phyloP scores from a whole-genome alignment of 2,797 vertebrate species.

The Craterocephalus amniculus region DNA sequence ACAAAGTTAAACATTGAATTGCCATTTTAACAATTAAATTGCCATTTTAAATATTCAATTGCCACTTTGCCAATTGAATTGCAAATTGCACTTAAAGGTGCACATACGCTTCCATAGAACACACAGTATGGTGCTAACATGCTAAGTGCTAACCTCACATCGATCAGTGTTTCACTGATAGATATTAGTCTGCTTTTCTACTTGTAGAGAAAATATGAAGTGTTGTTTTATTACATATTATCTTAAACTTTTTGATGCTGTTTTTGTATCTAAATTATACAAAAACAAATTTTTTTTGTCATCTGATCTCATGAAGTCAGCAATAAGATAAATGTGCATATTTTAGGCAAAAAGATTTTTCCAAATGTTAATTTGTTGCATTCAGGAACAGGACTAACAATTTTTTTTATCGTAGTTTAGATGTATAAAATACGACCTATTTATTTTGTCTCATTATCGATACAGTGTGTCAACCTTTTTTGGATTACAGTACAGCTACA shows the following conservation, averaged over 20 bases:
- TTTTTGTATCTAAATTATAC: conserved; percentile 19
- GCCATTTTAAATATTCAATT: too few species aligned
- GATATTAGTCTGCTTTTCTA: conserved; percentile 16
- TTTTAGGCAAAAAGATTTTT: not conserved
- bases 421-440: not conserved
- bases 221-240: not conserved
- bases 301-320: not conserved
- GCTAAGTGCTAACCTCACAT: conserved; percentile 45
- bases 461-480: not conserved
- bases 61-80: too few species aligned
- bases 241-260: conserved; percentile 34
- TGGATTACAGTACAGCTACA: not conserved
- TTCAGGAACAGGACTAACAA: not conserved
- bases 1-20: too few species aligned
- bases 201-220: not conserved
- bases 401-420: fast-evolving
- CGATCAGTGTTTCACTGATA: conserved; percentile 37
- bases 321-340: not conserved
- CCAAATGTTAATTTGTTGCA: not conserved
- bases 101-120: too few species aligned
- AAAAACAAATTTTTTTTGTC: not conserved
- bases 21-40: too few species aligned
- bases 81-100: too few species aligned
- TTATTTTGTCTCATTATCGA: not conserved
- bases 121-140: conserved; percentile 56